Evolutionary conservation across 2,113 vertebrate species (phyloP), one percentile per base, ranked within the genome.

Genomic region (Holacanthus passer): DNA sequence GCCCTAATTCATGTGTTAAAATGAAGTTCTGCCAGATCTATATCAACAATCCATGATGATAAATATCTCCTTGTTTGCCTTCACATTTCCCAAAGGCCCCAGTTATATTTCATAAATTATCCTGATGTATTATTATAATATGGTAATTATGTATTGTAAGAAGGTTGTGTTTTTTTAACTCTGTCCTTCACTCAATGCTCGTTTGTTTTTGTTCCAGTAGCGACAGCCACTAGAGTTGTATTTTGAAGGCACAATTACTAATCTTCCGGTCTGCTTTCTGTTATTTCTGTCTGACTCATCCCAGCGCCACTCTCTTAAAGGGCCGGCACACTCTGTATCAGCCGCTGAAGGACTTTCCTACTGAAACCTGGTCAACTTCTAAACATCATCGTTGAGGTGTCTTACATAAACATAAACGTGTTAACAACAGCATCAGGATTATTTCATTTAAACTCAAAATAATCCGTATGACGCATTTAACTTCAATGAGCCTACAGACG

Each of bases 301-400:
- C 47, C 50, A 70, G 37, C 27, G 22, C 3, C 55, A 4, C 20
- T 47, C 37, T 73, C 87, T 95, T 95, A 95, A 95, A 95, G 94
- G 88, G 88, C 89, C 92, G 91, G 85, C 65, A 8, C 71, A 19
- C 31, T 37, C 31, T 48, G 5, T 70, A 2, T 19, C 7, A 55
- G 16, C 37, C 13, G 17, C n/a, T 2, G 9, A 45, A 1, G 2
- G 41, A 9, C 65, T 32, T 9, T 13, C 3, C 16, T 6, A 4
- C 24, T 52, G 35, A 64, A 64, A 59, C 59, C 27, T 50, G 41
- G 1, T 81, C 11, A n/a, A n/a, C 20, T 29, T 10, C 31, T 9
- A 10, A 56, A 16, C 16, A 63, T n/a, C 2, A 39, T 19, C 9
- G 1, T 41, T 43, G 3, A 13, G 17, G 45, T 65, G n/a, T n/a